Conservation (phyloP, 2,797 vertebrate species). For the Lepidocolaptes lacrymiger region DNA sequence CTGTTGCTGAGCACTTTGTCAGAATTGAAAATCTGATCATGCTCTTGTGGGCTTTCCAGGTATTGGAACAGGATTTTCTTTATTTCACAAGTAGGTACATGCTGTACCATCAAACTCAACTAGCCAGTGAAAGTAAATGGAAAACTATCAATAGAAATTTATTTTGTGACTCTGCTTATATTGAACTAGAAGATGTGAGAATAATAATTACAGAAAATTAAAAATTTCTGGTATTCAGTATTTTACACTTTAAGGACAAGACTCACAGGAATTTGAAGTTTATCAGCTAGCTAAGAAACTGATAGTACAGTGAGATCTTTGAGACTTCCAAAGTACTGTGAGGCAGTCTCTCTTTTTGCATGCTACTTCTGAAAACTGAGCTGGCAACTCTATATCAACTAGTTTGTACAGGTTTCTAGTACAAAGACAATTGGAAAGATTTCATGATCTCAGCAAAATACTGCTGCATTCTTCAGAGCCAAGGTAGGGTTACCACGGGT, state of each 20-base stretch:
- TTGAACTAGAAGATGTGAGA: not conserved
- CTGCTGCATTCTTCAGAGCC: not conserved
- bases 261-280: not conserved
- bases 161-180: not conserved
- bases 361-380: not conserved
- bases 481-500: not conserved
- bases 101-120: not conserved
- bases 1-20: not conserved
- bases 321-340: not conserved
- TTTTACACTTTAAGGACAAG: not conserved
- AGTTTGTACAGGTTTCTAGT: not conserved
- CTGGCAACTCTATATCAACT: not conserved
- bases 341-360: not conserved
- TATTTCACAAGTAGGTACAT: not conserved
- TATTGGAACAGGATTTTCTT: not conserved
- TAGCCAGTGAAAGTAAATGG: not conserved
- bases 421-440: not conserved
- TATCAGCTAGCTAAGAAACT: not conserved
- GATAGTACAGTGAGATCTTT: not conserved
- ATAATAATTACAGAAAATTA: not conserved
- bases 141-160: not conserved
- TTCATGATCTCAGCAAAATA: conserved; percentile 9
- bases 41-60: not conserved
- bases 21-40: not conserved
- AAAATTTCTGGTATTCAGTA: not conserved